These are phyloP conservation scores for Lepidotrigona ventralis DNA, from an alignment of 1,140 invertebrate species.

Conservation along the genomic window DNA sequence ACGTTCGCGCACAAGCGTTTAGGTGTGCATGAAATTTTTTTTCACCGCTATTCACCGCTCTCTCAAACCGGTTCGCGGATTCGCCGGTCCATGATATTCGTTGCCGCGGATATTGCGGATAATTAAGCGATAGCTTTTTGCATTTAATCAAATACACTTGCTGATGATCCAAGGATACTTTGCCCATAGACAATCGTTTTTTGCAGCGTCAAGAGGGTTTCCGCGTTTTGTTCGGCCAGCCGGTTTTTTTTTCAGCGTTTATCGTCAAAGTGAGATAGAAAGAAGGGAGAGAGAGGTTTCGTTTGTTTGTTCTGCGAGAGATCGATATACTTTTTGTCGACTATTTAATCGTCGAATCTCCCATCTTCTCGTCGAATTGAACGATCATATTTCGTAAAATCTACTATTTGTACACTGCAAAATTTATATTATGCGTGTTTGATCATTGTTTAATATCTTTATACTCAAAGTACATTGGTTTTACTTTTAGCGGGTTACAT, in stretches of 20 bases:
- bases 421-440: too few species aligned
- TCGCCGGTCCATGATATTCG: constrained; percentile 54
- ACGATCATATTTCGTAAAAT: neutral
- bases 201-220: constrained; percentile 29
- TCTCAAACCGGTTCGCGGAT: constrained; percentile 46
- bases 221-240: neutral
- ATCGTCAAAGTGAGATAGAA: too few species aligned
- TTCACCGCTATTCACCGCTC: constrained; percentile 50
- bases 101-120: constrained; percentile 59
- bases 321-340: constrained; percentile 24
- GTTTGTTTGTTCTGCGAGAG: neutral
- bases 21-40: constrained; percentile 47
- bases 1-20: neutral
- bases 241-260: neutral
- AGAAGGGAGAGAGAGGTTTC: neutral
- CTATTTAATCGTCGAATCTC: neutral
- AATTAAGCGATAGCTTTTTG: constrained; percentile 61
- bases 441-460: too few species aligned
- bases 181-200: constrained; percentile 48
- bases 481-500: too few species aligned
- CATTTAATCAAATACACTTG: constrained; percentile 58
- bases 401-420: too few species aligned
- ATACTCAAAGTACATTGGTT: too few species aligned
- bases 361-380: neutral
- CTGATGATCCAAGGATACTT: constrained; percentile 38